These are phyloP conservation scores for Melitaea cinxia DNA, from an alignment of 1,140 invertebrate genomes.

Conservation along the genomic window DNA sequence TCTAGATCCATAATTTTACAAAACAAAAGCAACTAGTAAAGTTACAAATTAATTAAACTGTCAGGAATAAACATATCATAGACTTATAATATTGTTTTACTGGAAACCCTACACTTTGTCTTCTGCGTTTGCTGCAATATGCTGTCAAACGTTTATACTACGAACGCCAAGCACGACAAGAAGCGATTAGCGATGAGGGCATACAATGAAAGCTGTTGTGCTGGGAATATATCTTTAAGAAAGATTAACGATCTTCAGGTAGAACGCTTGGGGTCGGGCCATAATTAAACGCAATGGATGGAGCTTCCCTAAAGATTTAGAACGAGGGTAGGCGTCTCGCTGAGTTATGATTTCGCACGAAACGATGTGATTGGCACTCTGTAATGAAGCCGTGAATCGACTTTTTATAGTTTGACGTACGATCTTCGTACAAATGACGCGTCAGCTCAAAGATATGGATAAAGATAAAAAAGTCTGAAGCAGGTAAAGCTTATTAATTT, in stretches of 20 bases:
- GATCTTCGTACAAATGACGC: neutral
- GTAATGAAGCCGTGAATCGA: constrained; percentile 62
- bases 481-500: neutral
- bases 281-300: constrained; percentile 79
- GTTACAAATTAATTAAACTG: no score
- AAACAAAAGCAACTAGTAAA: no score
- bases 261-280: constrained; percentile 66
- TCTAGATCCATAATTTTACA: no score
- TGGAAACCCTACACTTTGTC: no score
- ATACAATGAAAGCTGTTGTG: constrained; percentile 53
- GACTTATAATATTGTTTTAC: no score
- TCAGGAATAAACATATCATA: no score
- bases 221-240: constrained; percentile 77
- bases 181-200: constrained; percentile 65
- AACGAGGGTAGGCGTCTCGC: constrained; percentile 66
- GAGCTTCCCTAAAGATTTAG: constrained; percentile 71
- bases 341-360: constrained; percentile 76
- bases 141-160: neutral
- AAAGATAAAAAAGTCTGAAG: neutral
- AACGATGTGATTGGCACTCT: constrained; percentile 69
- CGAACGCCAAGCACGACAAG: constrained; percentile 49
- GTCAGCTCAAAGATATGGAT: neutral
- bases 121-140: neutral
- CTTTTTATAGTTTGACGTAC: constrained; percentile 6
- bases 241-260: constrained; percentile 80